Conservation (phyloP, 2,797 vertebrate species). For the Columba guinea region DNA sequence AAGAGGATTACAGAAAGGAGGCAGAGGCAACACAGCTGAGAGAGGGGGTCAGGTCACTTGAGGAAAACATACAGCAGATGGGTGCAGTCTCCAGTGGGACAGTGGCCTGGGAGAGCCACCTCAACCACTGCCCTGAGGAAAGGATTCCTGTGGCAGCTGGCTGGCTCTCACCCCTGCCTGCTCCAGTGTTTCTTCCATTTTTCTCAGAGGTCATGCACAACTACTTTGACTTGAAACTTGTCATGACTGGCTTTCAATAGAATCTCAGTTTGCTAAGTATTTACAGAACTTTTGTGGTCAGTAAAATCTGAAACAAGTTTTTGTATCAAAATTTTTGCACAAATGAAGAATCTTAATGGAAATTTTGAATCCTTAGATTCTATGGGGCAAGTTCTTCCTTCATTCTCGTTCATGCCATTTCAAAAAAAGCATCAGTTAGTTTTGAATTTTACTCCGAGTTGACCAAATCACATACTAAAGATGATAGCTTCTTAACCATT, state of each 20-base stretch:
- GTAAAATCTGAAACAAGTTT: not conserved
- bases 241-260: not conserved
- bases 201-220: not conserved
- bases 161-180: fast-evolving
- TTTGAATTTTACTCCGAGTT: not conserved
- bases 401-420: not conserved
- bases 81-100: not conserved
- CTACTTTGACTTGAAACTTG: not conserved
- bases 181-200: not conserved
- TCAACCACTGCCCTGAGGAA: not conserved
- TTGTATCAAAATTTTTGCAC: not conserved
- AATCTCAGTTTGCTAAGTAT: not conserved
- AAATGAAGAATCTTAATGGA: not conserved
- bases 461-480: not conserved
- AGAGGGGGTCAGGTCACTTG: not conserved
- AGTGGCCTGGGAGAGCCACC: not conserved
- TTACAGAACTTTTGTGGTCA: not conserved
- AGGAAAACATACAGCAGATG: not conserved
- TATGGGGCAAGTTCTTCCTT: not conserved
- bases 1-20: not conserved
- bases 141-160: fast-evolving
- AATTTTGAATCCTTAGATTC: not conserved
- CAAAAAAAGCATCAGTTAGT: not conserved
- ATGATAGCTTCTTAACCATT: not conserved
- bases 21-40: fast-evolving